A percentile compares a stretch with the other conserved stretches of the same genome.
These are phyloP conservation scores for Phyllostomus hastatus DNA, from an alignment of 2,113 vertebrate genomes.

Conservation along the genomic window DNA sequence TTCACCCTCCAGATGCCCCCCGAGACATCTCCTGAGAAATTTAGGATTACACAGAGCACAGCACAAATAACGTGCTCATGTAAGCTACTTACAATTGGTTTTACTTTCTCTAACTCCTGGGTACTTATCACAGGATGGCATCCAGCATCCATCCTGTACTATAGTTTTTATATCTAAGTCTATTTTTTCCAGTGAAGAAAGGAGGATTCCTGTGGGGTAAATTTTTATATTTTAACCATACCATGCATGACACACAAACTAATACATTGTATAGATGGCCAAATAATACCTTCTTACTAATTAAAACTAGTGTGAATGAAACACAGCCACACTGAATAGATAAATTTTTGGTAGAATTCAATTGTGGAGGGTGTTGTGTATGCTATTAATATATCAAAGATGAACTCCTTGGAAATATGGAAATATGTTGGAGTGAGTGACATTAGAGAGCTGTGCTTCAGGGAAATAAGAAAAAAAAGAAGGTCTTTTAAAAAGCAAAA, in stretches of 20 bases:
- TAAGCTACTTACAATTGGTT: neutral
- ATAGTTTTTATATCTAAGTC: neutral
- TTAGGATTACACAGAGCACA: neutral
- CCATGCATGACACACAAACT: neutral
- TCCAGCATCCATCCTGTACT: neutral
- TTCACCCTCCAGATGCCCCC: neutral
- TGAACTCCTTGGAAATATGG: neutral
- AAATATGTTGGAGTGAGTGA: neutral
- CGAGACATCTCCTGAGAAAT: neutral
- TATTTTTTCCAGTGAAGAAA: neutral
- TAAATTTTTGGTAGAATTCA: neutral
- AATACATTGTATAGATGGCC: neutral
- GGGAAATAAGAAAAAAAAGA: neutral
- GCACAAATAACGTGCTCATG: neutral
- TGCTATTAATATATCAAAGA: neutral
- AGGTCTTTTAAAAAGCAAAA: neutral
- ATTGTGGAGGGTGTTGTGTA: neutral
- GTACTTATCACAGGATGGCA: fast-evolving
- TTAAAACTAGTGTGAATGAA: neutral
- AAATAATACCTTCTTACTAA: neutral
- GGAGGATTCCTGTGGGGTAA: neutral
- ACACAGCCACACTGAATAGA: neutral
- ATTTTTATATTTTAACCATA: neutral
- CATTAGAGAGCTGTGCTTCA: neutral
- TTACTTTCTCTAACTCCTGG: neutral